Evolutionary conservation across 2,888 invertebrate species (phyloP), one percentile per base, ranked within the genome.

Genomic region (Cheilosia variabilis): DNA sequence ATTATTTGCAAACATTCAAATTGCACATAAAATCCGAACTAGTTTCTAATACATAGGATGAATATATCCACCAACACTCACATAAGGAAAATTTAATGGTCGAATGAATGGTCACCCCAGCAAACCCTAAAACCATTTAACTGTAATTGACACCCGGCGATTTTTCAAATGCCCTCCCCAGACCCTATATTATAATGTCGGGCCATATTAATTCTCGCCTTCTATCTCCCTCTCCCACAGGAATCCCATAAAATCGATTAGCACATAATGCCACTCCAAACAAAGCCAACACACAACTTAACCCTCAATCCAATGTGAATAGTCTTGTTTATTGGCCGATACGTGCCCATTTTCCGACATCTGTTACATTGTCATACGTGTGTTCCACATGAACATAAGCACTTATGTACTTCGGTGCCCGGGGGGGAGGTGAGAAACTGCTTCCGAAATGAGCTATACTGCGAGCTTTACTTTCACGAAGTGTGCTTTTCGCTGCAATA

Each of bases 241-340:
- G 45, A 65, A 50, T 60, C 58, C 62, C 75, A 76, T 80, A 60
- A 76, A 80, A 80, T 86, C 84, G 80, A 86, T 86, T 80, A 86
- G 80, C 84, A 86, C 84, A 86, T 86, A 86, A 86, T 86, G 80
- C 84, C 80, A 86, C 84, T 86, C 55, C 76, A 86, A 71, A 72
- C 84, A 86, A 76, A 72, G 80, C 71, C 31, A 2, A 31, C 31
- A 9, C 31, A 31, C 15, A 65, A 65, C 50, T 72, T 45, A 80
- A 68, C 60, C 53, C 80, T 43, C 65, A 80, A 60, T 65, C 57
- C 72, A 60, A 81, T 71, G 65, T 71, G 60, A 66, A 69, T 65
- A 43, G 69, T 43, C 80, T 76, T 80, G 84, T 86, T 86, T 80
- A 86, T 86, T 65, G 76, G 76, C 55, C 72, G 52, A 76, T 76